Evolutionary conservation across 2,797 vertebrate species (phyloP).

Genomic region (Coreius guichenoti): DNA sequence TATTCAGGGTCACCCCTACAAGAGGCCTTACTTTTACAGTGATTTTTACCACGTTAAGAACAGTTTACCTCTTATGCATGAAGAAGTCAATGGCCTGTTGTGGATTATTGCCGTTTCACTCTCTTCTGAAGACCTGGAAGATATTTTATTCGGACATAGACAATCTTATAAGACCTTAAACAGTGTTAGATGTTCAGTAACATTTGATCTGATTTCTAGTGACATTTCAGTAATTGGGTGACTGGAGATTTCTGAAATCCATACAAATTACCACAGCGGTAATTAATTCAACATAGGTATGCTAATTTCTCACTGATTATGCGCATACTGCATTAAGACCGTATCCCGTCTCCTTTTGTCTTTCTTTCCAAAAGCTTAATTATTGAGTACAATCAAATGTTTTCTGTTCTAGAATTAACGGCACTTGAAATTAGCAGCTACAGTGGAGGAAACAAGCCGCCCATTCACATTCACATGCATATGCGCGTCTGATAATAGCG

Average conservation of each 20-base stretch:
- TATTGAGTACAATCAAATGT: constrained; percentile 80
- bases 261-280: constrained; percentile 7
- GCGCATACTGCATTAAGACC: constrained; percentile 37
- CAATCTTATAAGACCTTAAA: constrained; percentile 30
- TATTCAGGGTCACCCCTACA: no score
- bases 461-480: background rate
- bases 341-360: constrained; percentile 78
- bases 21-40: background rate
- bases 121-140: background rate
- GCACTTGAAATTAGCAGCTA: constrained; percentile 84
- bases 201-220: constrained; percentile 34
- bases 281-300: constrained; percentile 41
- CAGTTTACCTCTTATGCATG: no score
- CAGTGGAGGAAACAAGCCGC: constrained; percentile 56
- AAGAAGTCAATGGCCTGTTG: background rate
- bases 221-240: constrained; percentile 36
- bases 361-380: constrained; percentile 78
- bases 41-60: background rate
- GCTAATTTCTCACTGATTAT: constrained; percentile 47
- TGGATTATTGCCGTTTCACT: background rate
- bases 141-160: constrained; percentile 42
- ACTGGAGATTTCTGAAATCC: constrained; percentile 35
- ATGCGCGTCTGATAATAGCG: background rate
- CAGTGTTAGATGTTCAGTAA: constrained; percentile 61
- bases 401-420: constrained; percentile 80